Percentiles rank a stretch among this genome's conserved stretches.
These are phyloP conservation scores for Ailuropoda melanoleuca DNA, from an alignment of 2,113 vertebrate genomes.

Conservation along the genomic window DNA sequence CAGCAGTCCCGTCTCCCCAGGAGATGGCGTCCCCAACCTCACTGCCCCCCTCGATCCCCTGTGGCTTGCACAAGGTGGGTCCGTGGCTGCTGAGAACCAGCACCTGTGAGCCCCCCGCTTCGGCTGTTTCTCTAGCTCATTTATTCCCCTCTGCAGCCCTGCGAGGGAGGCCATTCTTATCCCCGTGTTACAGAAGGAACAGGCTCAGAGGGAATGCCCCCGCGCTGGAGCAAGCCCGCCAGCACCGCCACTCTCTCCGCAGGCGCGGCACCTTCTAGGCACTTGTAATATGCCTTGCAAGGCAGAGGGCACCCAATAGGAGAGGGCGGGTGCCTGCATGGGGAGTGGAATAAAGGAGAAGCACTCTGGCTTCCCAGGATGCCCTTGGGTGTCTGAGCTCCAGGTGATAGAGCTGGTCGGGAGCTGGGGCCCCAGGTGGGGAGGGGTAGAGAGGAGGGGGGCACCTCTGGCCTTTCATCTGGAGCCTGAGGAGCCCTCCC, in stretches of 20 bases:
- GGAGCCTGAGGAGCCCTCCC: neutral
- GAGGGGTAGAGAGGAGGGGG: neutral
- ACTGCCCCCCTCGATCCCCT: neutral
- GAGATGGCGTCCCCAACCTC: neutral
- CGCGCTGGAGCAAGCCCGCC: too few relatives aligned
- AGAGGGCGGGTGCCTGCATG: accelerated
- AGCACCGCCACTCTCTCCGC: accelerated
- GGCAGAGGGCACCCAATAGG: neutral
- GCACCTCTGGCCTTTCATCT: constrained; percentile 56
- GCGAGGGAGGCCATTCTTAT: accelerated
- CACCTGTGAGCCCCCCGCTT: neutral
- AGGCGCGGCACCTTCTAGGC: neutral
- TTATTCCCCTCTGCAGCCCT: neutral
- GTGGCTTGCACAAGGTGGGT: neutral
- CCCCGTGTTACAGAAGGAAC: neutral
- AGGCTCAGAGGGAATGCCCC: neutral
- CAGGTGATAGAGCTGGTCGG: neutral
- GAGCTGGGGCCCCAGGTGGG: neutral
- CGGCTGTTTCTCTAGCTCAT: neutral
- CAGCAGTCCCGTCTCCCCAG: neutral
- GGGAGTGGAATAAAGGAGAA: neutral
- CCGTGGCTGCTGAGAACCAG: neutral
- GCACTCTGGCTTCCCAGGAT: neutral
- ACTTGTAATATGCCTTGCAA: too few relatives aligned
- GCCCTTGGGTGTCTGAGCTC: neutral